These are phyloP conservation scores for Phalacrocorax carbo DNA, from an alignment of 2,113 vertebrate genomes.

Conservation along the genomic window DNA sequence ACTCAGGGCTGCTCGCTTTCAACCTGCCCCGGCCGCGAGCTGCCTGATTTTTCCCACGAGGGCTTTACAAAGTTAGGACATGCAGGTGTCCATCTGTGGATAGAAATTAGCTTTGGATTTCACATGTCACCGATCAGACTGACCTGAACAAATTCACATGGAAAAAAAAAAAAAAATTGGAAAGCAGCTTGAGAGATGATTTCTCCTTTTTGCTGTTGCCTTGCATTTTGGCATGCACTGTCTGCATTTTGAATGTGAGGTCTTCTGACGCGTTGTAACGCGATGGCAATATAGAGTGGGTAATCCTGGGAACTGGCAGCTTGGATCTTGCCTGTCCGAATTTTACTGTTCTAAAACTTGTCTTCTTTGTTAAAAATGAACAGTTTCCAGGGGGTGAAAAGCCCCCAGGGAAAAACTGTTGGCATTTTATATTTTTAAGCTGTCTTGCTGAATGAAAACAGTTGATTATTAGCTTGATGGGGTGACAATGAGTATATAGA, in stretches of 20 bases:
- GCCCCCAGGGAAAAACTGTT: slow-evolving; percentile 45
- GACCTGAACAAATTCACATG: neutral
- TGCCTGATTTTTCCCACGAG: neutral
- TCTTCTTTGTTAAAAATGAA: slow-evolving; percentile 51
- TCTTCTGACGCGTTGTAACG: slow-evolving; percentile 18
- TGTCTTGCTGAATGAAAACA: slow-evolving; percentile 55
- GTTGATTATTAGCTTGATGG: slow-evolving; percentile 51
- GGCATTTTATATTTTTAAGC: slow-evolving; percentile 55
- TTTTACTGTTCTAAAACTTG: slow-evolving; percentile 51
- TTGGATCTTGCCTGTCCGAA: slow-evolving; percentile 12
- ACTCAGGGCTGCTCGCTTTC: neutral
- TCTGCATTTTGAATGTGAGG: neutral
- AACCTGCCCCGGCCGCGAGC: neutral
- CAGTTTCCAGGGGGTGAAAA: slow-evolving; percentile 44
- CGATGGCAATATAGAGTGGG: neutral
- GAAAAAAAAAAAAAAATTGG: neutral
- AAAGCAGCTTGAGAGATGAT: slow-evolving; percentile 41
- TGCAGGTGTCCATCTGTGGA: neutral
- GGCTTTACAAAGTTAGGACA: neutral
- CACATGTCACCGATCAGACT: neutral
- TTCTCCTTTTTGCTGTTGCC: neutral
- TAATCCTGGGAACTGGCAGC: slow-evolving; percentile 52
- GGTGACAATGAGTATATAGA: slow-evolving; percentile 57
- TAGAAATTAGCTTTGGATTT: neutral
- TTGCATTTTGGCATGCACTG: neutral